These are phyloP conservation scores for mouse (Mus musculus) DNA, from an alignment of 2,113 vertebrate genomes.

Conservation along the genomic window DNA sequence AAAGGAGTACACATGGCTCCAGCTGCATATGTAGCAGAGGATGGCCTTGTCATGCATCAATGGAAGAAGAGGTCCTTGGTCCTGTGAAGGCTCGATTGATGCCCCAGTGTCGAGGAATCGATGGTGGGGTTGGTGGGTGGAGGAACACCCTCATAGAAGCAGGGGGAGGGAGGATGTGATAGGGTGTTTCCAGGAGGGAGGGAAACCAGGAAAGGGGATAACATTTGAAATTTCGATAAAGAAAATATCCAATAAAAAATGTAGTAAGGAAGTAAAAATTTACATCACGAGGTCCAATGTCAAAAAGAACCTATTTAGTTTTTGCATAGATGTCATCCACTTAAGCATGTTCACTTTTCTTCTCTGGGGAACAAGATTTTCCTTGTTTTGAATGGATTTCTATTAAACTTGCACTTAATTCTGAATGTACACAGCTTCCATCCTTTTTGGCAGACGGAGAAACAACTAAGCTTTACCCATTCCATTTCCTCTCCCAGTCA, in stretches of 20 bases:
- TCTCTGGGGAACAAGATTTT: not conserved
- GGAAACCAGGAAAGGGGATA: too few relatives aligned
- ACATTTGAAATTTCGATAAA: too few relatives aligned
- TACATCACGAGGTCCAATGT: not conserved
- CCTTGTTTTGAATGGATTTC: not conserved
- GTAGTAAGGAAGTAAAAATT: not conserved
- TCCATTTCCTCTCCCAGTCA: not conserved
- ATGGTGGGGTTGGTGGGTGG: too few relatives aligned
- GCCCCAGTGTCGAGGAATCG: too few relatives aligned
- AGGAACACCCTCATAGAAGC: too few relatives aligned
- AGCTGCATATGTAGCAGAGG: too few relatives aligned
- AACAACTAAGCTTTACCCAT: not conserved
- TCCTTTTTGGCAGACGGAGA: not conserved
- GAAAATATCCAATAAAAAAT: not conserved
- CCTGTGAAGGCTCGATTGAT: too few relatives aligned
- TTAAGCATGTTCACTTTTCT: not conserved
- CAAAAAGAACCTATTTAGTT: constrained; percentile 7
- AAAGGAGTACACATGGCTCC: too few relatives aligned
- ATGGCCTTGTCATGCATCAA: too few relatives aligned
- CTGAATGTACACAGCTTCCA: not conserved
- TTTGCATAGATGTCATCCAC: not conserved
- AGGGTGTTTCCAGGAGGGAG: too few relatives aligned
- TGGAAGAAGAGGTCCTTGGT: too few relatives aligned
- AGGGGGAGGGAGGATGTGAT: too few relatives aligned
- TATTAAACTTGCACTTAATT: not conserved